Conservation (phyloP, 2,888 invertebrate genomes). For the Graphium colonna region DNA sequence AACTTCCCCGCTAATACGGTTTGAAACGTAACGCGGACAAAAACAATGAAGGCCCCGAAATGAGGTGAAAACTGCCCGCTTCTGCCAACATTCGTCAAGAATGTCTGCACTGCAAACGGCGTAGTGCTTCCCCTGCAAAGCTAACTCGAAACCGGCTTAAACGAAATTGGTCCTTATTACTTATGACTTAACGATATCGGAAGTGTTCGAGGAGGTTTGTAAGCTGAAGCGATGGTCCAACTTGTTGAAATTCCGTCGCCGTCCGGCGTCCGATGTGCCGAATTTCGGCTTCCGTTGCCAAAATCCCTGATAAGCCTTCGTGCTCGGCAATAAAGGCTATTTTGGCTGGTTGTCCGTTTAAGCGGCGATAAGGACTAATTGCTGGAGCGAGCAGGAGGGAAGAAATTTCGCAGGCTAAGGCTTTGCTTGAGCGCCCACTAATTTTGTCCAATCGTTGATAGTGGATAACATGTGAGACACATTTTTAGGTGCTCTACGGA, state of each 20-base stretch:
- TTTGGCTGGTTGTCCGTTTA: slow-evolving; percentile 38
- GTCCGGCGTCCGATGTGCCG: slow-evolving; percentile 60
- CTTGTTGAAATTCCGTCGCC: slow-evolving; percentile 77
- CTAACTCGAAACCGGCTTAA: slow-evolving; percentile 26
- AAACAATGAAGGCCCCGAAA: slow-evolving; percentile 65
- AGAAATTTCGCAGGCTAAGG: slow-evolving; percentile 71
- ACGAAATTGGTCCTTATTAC: slow-evolving; percentile 48
- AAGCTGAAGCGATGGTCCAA: slow-evolving; percentile 57
- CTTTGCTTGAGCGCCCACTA: slow-evolving; percentile 70
- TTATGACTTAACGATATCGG: slow-evolving; percentile 36
- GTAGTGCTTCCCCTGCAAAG: slow-evolving; percentile 40
- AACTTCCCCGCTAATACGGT: slow-evolving; percentile 11
- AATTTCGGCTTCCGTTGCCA: slow-evolving; percentile 47
- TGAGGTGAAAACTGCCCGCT: slow-evolving; percentile 73
- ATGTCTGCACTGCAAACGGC: slow-evolving; percentile 53
- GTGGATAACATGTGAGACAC: slow-evolving; percentile 60
- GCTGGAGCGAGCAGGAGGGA: slow-evolving; percentile 44
- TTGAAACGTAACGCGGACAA: slow-evolving; percentile 45
- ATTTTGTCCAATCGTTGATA: slow-evolving; percentile 69
- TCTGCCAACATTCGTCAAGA: slow-evolving; percentile 78
- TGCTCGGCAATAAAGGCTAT: slow-evolving; percentile 40
- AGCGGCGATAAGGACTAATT: slow-evolving; percentile 33
- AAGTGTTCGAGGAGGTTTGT: slow-evolving; percentile 40
- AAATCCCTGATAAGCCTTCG: slow-evolving; percentile 44
- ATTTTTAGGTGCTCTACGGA: slow-evolving; percentile 45